phyloP scores from a whole-genome alignment of 1,140 invertebrate genomes.

The Akabosia matsudoensis region DNA sequence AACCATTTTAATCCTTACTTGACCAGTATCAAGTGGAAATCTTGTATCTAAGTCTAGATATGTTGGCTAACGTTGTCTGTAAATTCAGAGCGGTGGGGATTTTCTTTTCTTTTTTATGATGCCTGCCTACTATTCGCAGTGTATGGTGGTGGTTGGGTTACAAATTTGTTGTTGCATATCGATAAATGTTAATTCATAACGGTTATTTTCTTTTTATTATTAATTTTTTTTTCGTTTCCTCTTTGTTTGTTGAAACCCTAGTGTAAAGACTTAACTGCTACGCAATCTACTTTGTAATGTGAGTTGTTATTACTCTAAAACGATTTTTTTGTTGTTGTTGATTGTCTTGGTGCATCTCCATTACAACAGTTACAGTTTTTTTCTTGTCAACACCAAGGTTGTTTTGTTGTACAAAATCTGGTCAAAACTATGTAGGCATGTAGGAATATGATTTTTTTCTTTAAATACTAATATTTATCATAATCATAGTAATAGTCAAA shows the following conservation, averaged over 20 bases:
- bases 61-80: too few species aligned
- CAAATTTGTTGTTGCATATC: background rate
- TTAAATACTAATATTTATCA: background rate
- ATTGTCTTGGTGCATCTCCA: constrained; percentile 23
- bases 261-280: too few species aligned
- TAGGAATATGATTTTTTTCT: background rate
- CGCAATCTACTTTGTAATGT: too few species aligned
- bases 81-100: too few species aligned
- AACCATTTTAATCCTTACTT: too few species aligned
- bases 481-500: too few species aligned
- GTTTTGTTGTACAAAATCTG: constrained; percentile 11
- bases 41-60: too few species aligned
- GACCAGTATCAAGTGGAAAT: too few species aligned
- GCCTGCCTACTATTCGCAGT: background rate
- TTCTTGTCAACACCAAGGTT: constrained; percentile 19
- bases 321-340: background rate
- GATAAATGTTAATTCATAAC: background rate
- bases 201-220: background rate
- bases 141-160: background rate
- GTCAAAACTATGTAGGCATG: background rate
- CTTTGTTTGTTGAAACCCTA: too few species aligned
- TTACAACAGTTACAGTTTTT: constrained; percentile 16
- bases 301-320: background rate
- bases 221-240: background rate
- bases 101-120: background rate